Percentiles rank a stretch among this genome's conserved stretches.
These are phyloP conservation scores for Hyperopisus bebe DNA, from an alignment of 2,113 vertebrate genomes.

Conservation along the genomic window DNA sequence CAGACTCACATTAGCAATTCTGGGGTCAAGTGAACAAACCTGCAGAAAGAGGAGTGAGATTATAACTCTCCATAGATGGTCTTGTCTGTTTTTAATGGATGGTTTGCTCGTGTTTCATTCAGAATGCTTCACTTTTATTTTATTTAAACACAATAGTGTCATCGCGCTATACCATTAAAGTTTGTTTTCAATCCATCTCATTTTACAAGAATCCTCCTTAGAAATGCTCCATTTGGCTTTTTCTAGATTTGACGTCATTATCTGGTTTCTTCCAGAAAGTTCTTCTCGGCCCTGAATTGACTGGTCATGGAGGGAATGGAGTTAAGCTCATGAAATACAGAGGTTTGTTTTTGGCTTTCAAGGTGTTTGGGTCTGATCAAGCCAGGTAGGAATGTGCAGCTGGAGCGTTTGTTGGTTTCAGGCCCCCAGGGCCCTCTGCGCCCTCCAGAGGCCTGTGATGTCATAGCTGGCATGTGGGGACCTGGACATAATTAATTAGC, in stretches of 20 bases:
- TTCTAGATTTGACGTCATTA: neutral
- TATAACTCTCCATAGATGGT: neutral
- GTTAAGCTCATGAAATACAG: neutral
- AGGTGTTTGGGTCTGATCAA: neutral
- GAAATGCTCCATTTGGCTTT: neutral
- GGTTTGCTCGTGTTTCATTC: neutral
- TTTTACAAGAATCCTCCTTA: neutral
- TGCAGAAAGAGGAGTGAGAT: neutral
- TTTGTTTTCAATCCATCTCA: neutral
- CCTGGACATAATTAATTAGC: constrained; percentile 45
- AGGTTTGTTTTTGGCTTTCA: neutral
- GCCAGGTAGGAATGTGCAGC: neutral
- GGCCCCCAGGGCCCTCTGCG: neutral
- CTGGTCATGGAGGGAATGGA: neutral
- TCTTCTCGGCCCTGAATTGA: neutral
- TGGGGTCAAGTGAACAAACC: neutral
- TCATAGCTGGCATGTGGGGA: constrained; percentile 37
- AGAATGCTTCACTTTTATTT: neutral
- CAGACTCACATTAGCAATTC: neutral
- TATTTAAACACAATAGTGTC: neutral
- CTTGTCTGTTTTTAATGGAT: neutral
- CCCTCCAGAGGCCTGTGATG: constrained; percentile 31
- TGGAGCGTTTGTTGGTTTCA: neutral
- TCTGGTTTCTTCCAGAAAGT: neutral
- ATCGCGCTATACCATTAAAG: neutral